Conservation (phyloP, 35 echinoderm and acorn worm species). For the Ophioderma brevispina region DNA sequence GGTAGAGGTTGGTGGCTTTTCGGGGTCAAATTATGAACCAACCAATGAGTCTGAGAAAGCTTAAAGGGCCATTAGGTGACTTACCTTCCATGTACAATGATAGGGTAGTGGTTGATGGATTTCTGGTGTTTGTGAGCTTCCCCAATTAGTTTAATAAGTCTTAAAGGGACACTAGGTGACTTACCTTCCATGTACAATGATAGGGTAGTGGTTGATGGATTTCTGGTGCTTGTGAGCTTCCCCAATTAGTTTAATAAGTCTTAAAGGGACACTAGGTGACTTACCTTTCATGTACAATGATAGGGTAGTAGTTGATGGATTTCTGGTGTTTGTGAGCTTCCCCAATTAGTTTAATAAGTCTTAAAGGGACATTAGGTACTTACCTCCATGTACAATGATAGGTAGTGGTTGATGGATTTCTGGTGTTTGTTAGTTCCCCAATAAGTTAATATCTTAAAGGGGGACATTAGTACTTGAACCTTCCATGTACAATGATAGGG, state of each 20-base stretch:
- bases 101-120: constrained; percentile 10
- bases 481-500: constrained; percentile 62
- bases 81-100: constrained; percentile 49
- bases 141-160: no score
- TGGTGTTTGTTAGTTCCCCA: background rate
- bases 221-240: no score
- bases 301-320: background rate
- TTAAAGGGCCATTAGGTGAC: no score
- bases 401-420: background rate
- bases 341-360: background rate
- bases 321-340: constrained; percentile 13
- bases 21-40: background rate
- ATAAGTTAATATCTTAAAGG: no score
- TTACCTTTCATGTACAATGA: background rate
- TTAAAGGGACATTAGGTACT: background rate
- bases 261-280: no score
- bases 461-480: no score
- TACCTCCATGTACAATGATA: background rate
- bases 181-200: no score
- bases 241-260: no score
- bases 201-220: no score
- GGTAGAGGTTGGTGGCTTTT: background rate
- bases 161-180: no score
- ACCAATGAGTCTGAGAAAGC: background rate
- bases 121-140: constrained; percentile 77